phyloP scores from a whole-genome alignment of 2,888 invertebrate species.

The Sphecodes monilicornis region DNA sequence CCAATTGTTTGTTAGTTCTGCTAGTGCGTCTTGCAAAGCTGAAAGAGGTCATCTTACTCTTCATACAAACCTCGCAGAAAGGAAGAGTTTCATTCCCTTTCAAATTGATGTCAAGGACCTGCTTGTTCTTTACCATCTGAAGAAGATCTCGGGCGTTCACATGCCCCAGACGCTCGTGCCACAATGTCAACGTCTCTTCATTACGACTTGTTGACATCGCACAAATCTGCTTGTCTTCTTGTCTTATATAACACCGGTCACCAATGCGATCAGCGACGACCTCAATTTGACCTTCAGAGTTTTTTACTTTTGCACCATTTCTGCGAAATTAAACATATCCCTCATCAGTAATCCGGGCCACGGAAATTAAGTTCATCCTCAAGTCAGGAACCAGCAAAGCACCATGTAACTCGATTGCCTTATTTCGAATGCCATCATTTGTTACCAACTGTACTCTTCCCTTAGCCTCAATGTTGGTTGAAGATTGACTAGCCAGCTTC shows the following conservation, averaged over 20 bases:
- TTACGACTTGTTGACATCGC: not conserved
- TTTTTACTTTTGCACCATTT: not conserved
- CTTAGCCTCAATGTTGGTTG: not conserved
- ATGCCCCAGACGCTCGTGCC: not conserved
- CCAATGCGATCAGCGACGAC: too few relatives aligned
- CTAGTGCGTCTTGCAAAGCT: not conserved
- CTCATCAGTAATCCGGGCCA: constrained; percentile 5
- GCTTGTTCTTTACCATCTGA: not conserved
- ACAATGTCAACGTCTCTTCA: not conserved
- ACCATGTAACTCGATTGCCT: not conserved
- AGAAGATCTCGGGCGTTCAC: not conserved
- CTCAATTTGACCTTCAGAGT: too few relatives aligned
- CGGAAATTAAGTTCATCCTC: not conserved
- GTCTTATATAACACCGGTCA: not conserved
- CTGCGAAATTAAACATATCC: not conserved
- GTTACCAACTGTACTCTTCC: not conserved
- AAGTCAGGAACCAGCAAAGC: not conserved
- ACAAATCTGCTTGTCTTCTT: not conserved
- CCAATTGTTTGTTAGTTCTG: not conserved
- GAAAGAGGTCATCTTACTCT: not conserved
- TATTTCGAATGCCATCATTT: not conserved
- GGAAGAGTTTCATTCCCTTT: not conserved
- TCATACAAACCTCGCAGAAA: not conserved
- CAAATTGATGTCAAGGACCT: not conserved
- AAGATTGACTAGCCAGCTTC: not conserved